Evolutionary conservation across 2,113 vertebrate species (phyloP).

Genomic region (Chloropsis hardwickii): DNA sequence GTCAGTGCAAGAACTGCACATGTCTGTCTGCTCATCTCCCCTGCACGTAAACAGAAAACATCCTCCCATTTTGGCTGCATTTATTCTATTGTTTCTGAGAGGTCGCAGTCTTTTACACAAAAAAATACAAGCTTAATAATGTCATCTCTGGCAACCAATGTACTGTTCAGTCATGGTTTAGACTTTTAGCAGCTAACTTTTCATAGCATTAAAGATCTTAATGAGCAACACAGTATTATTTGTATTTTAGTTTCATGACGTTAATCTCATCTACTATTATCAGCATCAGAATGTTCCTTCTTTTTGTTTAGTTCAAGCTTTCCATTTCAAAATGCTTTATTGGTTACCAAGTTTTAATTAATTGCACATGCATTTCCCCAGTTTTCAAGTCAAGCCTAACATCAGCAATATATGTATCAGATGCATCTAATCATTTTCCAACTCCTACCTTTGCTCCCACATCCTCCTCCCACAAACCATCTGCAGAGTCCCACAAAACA

Average conservation of each 20-base stretch:
- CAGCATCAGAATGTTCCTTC: neutral
- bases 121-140: neutral
- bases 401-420: neutral
- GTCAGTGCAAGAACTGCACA: neutral
- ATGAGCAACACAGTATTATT: neutral
- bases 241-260: neutral
- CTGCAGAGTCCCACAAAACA: neutral
- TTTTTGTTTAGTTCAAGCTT: neutral
- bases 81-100: constrained; percentile 10
- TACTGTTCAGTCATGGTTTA: neutral
- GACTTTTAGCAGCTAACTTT: neutral
- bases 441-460: neutral
- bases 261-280: neutral
- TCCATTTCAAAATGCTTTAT: neutral
- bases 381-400: neutral
- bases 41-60: neutral
- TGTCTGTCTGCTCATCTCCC: neutral
- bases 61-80: neutral
- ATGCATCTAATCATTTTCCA: neutral
- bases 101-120: neutral
- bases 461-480: neutral
- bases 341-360: constrained; percentile 15
- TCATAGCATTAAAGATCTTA: neutral
- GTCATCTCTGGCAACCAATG: neutral
- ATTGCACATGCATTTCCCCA: neutral